phyloP scores from a whole-genome alignment of 1,140 invertebrate genomes.

The Sycophila sp. region DNA sequence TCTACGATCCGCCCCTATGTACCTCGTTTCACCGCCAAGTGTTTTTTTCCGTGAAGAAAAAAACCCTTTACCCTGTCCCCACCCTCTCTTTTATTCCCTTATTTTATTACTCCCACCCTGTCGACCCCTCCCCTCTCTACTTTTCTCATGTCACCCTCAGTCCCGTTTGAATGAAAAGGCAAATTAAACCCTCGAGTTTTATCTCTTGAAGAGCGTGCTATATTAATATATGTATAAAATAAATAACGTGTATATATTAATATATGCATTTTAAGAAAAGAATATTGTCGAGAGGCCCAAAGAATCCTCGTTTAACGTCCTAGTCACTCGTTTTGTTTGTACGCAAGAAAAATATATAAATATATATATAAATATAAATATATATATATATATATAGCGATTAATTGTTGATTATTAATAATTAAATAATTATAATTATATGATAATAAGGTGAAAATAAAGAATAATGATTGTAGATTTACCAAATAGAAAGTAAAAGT shows the following conservation, averaged over 20 bases:
- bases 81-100: not conserved
- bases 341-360: constrained; percentile 25
- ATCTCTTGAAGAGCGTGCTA: constrained; percentile 10
- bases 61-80: not conserved
- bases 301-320: constrained; percentile 39
- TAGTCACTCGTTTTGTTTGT: constrained; percentile 40
- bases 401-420: constrained; percentile 43
- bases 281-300: constrained; percentile 36
- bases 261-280: too few relatives aligned
- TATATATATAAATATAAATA: not conserved
- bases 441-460: constrained; percentile 28
- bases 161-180: constrained; percentile 2
- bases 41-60: not conserved
- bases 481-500: constrained; percentile 38
- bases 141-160: too few relatives aligned
- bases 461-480: constrained; percentile 39
- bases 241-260: too few relatives aligned
- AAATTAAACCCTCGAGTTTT: constrained; percentile 8
- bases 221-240: constrained; percentile 10
- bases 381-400: constrained; percentile 31
- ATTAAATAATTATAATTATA: constrained; percentile 40
- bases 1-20: constrained; percentile 6
- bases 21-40: constrained; percentile 17
- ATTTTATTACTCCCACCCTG: not conserved
- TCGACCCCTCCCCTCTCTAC: not conserved